Evolutionary conservation across 2,113 vertebrate genomes (phyloP).

Genomic region (Phylloscopus whistleri): DNA sequence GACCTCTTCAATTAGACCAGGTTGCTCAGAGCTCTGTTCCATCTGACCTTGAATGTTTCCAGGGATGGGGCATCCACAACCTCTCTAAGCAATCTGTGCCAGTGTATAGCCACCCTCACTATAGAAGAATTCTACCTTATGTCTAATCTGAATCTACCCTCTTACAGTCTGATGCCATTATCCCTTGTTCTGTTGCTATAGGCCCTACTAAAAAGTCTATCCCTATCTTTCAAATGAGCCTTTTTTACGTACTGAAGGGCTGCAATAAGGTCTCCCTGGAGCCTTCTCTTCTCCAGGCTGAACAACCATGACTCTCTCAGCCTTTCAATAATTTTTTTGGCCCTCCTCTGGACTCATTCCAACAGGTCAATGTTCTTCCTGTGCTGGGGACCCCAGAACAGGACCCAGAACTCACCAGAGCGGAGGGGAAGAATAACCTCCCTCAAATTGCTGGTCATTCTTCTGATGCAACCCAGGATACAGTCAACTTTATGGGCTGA

Average conservation of each 20-base stretch:
- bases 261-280: background rate
- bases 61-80: background rate
- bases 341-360: background rate
- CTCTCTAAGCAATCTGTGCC: background rate
- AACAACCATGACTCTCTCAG: background rate
- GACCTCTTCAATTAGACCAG: background rate
- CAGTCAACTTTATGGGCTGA: background rate
- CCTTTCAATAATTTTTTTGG: background rate
- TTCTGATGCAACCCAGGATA: background rate
- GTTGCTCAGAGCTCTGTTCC: background rate
- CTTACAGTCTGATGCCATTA: background rate
- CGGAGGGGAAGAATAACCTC: rapidly evolving
- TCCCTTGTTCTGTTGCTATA: background rate
- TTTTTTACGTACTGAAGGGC: background rate
- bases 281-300: background rate
- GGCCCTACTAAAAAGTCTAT: background rate
- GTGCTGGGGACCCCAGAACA: background rate
- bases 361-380: background rate
- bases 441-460: background rate
- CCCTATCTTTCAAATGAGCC: background rate
- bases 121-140: background rate
- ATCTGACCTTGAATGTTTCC: background rate
- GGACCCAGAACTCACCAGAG: background rate
- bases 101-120: background rate
- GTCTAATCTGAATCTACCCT: background rate